A percentile compares a stretch with the other conserved stretches of the same genome.
Evolutionary conservation across 2,888 invertebrate genomes (phyloP).

Genomic region (Caenorhabditis doughertyi): DNA sequence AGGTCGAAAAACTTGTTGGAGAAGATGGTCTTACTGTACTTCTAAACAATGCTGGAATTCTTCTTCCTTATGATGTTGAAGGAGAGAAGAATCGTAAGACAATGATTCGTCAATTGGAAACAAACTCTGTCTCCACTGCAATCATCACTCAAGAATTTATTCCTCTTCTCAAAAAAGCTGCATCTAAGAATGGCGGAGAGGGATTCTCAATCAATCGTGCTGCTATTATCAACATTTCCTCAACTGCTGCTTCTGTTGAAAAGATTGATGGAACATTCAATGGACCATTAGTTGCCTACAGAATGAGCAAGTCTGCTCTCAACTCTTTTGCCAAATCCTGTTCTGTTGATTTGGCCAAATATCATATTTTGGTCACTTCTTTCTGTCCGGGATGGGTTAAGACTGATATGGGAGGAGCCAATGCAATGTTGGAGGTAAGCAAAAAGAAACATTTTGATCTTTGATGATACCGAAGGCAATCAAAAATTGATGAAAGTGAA

Average conservation of each 20-base stretch:
- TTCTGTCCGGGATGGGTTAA: constrained; percentile 76
- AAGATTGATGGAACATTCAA: constrained; percentile 64
- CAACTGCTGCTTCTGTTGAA: constrained; percentile 66
- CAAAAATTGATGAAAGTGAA: background rate
- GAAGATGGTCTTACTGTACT: constrained; percentile 58
- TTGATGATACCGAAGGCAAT: background rate
- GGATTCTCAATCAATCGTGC: constrained; percentile 64
- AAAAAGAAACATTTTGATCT: background rate
- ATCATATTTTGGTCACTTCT: constrained; percentile 65
- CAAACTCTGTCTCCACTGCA: constrained; percentile 47
- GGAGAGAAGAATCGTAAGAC: constrained; percentile 49
- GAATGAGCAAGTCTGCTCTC: constrained; percentile 72
- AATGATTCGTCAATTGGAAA: constrained; percentile 45
- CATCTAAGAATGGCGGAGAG: constrained; percentile 28
- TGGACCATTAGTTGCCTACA: constrained; percentile 59
- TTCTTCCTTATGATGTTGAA: constrained; percentile 55
- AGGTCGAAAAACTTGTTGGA: constrained; percentile 53
- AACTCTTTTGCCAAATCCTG: constrained; percentile 72
- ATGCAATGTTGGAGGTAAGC: constrained; percentile 63
- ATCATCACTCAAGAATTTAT: constrained; percentile 65
- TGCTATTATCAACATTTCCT: constrained; percentile 73
- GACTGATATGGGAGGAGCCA: constrained; percentile 76
- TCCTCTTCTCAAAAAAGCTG: constrained; percentile 65
- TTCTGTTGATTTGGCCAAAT: constrained; percentile 60
- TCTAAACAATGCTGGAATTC: constrained; percentile 65